These are phyloP conservation scores for Setophaga petechia DNA, from an alignment of 2,113 vertebrate genomes.

Conservation along the genomic window DNA sequence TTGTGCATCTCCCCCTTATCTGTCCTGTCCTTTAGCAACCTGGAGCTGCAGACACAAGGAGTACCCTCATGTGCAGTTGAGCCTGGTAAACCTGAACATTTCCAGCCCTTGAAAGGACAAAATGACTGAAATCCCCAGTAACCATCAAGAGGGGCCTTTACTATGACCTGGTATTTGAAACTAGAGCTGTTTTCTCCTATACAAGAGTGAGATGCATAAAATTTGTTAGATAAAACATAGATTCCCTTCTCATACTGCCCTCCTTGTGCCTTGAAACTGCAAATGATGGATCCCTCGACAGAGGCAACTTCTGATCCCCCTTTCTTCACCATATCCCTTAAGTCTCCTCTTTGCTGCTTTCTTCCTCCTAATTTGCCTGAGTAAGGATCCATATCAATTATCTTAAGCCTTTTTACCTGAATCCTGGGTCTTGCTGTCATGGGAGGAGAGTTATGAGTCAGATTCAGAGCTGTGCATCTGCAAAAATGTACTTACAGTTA, in stretches of 20 bases:
- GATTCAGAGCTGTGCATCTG: slow-evolving; percentile 37
- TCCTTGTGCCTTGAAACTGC: background rate
- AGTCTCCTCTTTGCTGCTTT: background rate
- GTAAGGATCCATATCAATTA: slow-evolving; percentile 12
- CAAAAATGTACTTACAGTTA: slow-evolving; percentile 47
- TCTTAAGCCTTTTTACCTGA: slow-evolving; percentile 41
- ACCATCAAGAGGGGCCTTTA: background rate
- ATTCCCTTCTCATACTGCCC: background rate
- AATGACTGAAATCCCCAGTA: background rate
- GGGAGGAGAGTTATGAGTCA: slow-evolving; percentile 40
- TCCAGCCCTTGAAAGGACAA: background rate
- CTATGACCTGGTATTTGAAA: background rate
- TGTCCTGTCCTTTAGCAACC: slow-evolving; percentile 25
- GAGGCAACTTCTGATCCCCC: background rate
- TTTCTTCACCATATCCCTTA: background rate
- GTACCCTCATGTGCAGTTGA: slow-evolving; percentile 13
- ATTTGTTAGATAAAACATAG: background rate
- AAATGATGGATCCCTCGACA: background rate
- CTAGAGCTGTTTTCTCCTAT: background rate
- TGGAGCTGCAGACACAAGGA: slow-evolving; percentile 18
- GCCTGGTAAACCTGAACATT: slow-evolving; percentile 62
- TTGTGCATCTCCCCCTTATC: background rate
- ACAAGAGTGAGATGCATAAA: background rate
- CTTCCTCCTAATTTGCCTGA: background rate
- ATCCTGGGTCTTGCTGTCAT: background rate